phyloP scores from a whole-genome alignment of 2,797 vertebrate species.

The Pogoniulus pusillus region DNA sequence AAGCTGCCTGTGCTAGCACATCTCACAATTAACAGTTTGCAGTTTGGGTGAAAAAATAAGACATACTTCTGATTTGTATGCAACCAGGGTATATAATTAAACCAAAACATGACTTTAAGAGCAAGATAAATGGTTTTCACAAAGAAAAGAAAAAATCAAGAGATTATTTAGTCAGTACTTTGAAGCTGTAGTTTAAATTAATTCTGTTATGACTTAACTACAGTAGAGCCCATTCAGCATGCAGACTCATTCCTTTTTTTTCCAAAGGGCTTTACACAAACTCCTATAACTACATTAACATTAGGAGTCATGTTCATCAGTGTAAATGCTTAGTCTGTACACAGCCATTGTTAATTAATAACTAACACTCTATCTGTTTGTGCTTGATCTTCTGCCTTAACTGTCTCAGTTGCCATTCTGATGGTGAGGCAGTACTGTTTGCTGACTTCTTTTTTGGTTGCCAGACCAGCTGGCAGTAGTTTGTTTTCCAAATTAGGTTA shows the following conservation, averaged over 20 bases:
- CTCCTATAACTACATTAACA: not conserved
- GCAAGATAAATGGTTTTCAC: not conserved
- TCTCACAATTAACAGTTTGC: not conserved
- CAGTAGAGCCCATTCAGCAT: not conserved
- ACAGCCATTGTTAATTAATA: not conserved
- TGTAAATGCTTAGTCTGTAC: not conserved
- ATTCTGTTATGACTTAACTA: not conserved
- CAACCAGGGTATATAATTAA: too few species aligned
- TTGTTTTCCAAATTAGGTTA: constrained; percentile 37
- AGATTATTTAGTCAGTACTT: not conserved
- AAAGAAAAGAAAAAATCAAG: not conserved
- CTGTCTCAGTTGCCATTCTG: not conserved
- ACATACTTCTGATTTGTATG: not conserved
- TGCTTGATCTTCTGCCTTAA: not conserved
- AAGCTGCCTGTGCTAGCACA: not conserved
- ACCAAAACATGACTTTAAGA: not conserved
- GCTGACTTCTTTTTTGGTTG: not conserved
- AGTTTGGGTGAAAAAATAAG: not conserved
- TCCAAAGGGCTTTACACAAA: not conserved
- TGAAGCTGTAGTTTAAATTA: not conserved
- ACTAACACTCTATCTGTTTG: not conserved
- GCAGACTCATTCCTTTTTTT: not conserved
- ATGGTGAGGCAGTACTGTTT: not conserved
- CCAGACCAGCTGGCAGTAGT: not conserved
- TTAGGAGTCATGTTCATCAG: not conserved